phyloP scores from a whole-genome alignment of 53 echinoderm and acorn worm genomes.

The Luidia sarsii region DNA sequence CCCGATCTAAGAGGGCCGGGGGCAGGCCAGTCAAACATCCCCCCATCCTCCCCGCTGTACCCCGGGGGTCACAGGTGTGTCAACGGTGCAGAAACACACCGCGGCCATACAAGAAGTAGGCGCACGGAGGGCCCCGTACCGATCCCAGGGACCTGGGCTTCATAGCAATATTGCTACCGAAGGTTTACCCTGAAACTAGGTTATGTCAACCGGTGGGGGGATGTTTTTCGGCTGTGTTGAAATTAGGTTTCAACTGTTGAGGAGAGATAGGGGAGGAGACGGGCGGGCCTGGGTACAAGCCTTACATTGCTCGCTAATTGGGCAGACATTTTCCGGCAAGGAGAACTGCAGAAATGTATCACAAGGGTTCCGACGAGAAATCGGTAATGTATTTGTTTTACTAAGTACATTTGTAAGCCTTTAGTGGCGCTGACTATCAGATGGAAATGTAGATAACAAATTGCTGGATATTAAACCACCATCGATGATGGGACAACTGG shows the following conservation, averaged over 20 bases:
- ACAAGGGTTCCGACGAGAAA: neutral
- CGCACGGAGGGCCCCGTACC: too few species aligned
- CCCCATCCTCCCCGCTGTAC: slow-evolving; percentile 13
- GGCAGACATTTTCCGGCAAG: too few species aligned
- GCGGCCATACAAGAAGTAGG: neutral
- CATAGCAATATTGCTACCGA: slow-evolving; percentile 32
- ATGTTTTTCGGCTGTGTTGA: slow-evolving; percentile 38
- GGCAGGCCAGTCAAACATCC: slow-evolving; percentile 44
- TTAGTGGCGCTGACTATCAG: too few species aligned
- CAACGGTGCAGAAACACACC: slow-evolving; percentile 45
- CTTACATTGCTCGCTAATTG: too few species aligned
- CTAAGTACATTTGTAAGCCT: too few species aligned
- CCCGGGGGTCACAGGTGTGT: slow-evolving; percentile 58
- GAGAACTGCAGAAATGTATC: slow-evolving; percentile 7
- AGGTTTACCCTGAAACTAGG: slow-evolving; percentile 51
- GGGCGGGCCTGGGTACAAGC: too few species aligned
- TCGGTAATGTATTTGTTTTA: slow-evolving; percentile 17
- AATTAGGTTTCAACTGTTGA: slow-evolving; percentile 54
- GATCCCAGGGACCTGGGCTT: neutral
- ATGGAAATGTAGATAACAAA: too few species aligned
- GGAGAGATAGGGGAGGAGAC: neutral
- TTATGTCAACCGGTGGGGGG: slow-evolving; percentile 52
- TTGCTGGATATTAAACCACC: too few species aligned
- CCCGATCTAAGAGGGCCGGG: slow-evolving; percentile 48
- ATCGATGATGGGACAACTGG: too few species aligned